Evolutionary conservation across 2,888 invertebrate species (phyloP).

Genomic region (Odontocolon sp.): DNA sequence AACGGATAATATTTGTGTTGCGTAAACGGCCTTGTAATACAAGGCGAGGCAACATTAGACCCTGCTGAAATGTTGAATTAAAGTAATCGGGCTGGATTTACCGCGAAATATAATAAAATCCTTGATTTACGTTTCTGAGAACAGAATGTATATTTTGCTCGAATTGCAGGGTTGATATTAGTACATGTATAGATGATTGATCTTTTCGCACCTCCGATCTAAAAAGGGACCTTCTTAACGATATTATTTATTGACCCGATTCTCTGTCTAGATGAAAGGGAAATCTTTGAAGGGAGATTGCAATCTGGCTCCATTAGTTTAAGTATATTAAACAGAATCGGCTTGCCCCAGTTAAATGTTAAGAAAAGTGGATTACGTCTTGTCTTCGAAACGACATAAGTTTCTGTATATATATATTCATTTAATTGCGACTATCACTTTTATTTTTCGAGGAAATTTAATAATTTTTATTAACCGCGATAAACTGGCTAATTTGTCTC

Average conservation of each 20-base stretch:
- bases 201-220: neutral
- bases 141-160: neutral
- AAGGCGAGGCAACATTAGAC: conserved; percentile 12
- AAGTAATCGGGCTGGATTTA: neutral
- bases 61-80: neutral
- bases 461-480: neutral
- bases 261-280: neutral
- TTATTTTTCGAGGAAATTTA: neutral
- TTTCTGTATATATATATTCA: too few relatives aligned
- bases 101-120: neutral
- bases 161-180: neutral
- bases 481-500: neutral
- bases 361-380: neutral
- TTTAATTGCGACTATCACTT: neutral
- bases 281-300: neutral
- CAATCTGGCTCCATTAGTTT: neutral
- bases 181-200: neutral
- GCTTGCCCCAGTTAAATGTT: neutral
- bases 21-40: conserved; percentile 16
- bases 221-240: neutral
- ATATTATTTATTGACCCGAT: neutral
- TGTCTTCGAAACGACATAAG: neutral
- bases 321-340: neutral
- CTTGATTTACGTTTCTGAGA: too few relatives aligned
- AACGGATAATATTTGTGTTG: conserved; percentile 37